Base-by-base conservation (phyloP, 2,888 invertebrate species). In the Agriotes lineatus region DNA sequence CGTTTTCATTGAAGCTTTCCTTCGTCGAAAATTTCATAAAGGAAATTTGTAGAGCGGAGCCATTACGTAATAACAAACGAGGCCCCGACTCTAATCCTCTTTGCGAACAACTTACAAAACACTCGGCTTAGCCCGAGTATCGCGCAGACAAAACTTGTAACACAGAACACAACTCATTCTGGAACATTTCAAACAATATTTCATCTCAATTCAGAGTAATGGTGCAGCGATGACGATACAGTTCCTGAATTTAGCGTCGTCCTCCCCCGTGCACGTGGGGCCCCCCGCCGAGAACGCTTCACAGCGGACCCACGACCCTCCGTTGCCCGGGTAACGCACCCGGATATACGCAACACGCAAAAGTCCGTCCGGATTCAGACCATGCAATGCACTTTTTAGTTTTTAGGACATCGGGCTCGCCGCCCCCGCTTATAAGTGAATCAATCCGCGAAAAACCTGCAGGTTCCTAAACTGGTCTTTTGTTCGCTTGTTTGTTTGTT, bases 161-260 rank as follows among this genome's bases (percentile, higher is more conserved):
- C 60, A 66, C 35, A 60, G 60, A 62, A 61, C 52, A 50, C 59
- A 69, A 61, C 59, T 63, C 62, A 60, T 70, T 67, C 59, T 59
- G 58, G 48, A 64, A 59, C 54, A 59, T 65, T 69, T 67, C 66
- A 56, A 67, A 69, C 63, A 69, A 71, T 69, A 72, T 72, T 70
- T 72, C 67, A 70, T 67, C 67, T 61, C 70, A 72, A 72, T 72
- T 72, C 60, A 59, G 67, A 67, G 64, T 69, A 70, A 72, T 72
- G 69, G 69, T 72, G 62, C 67, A 66, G 70, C 64, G 70, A 71
- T 71, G 71, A 71, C 71, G 71, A 71, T 71, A 70, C 71, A 71
- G 71, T 71, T 71, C 70, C 64, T 67, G 67, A 70, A 72, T 70
- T 67, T 72, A 72, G 52, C 69, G 56, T 62, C 69, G 57, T 66